phyloP scores from a whole-genome alignment of 1,140 invertebrate species.

The Caerostris darwini region DNA sequence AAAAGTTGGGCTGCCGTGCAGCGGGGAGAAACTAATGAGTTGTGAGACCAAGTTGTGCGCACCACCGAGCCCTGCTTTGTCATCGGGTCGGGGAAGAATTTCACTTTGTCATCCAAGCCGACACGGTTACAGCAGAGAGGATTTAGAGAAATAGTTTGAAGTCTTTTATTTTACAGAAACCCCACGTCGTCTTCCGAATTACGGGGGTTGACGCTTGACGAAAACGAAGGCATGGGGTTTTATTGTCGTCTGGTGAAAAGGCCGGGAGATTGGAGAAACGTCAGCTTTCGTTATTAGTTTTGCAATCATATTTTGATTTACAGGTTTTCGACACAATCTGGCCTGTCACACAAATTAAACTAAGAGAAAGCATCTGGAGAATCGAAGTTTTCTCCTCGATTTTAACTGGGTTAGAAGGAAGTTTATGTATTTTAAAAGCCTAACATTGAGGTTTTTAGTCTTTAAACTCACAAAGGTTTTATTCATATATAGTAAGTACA shows the following conservation, averaged over 20 bases:
- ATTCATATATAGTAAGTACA: too few relatives aligned
- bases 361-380: not conserved
- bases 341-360: not conserved
- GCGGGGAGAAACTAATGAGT: not conserved
- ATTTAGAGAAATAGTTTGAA: slow-evolving; percentile 52
- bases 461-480: too few relatives aligned
- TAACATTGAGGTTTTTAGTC: too few relatives aligned
- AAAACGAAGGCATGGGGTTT: not conserved
- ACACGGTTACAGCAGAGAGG: not conserved
- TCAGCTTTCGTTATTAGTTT: slow-evolving; percentile 30
- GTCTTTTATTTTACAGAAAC: slow-evolving; percentile 29
- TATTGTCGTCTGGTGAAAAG: not conserved
- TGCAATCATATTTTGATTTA: slow-evolving; percentile 19
- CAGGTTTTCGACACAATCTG: not conserved
- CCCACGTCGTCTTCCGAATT: too few relatives aligned
- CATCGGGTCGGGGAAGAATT: slow-evolving; percentile 28
- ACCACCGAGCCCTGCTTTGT: slow-evolving; percentile 6
- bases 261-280: not conserved
- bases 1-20: not conserved
- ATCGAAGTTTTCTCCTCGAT: too few relatives aligned
- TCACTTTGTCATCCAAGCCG: slow-evolving; percentile 22
- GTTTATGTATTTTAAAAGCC: too few relatives aligned
- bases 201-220: not conserved
- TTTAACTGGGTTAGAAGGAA: too few relatives aligned
- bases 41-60: slow-evolving; percentile 15